These are phyloP conservation scores for Rhodeus uyekii DNA, from an alignment of 2,797 vertebrate genomes.

Conservation along the genomic window DNA sequence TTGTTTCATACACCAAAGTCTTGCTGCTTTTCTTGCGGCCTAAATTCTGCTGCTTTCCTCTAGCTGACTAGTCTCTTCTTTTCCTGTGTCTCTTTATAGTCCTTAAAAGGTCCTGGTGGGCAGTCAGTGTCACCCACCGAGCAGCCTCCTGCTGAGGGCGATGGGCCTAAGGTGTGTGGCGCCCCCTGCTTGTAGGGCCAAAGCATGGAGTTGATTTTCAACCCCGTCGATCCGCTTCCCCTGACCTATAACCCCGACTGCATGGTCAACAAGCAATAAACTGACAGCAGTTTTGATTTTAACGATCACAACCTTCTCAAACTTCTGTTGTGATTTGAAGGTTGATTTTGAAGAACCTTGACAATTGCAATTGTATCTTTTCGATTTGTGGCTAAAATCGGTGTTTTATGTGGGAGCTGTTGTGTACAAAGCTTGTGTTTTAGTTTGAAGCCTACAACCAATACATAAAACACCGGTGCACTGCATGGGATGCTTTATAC, in stretches of 20 bases:
- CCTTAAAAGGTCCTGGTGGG: constrained; percentile 88
- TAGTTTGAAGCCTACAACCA: neutral
- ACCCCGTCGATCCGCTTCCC: neutral
- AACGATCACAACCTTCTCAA: neutral
- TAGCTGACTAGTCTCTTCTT: constrained; percentile 57
- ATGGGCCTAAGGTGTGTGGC: constrained; percentile 89
- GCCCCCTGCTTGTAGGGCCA: constrained; percentile 71
- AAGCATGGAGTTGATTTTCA: constrained; percentile 60
- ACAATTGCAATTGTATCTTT: neutral
- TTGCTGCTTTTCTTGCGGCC: neutral
- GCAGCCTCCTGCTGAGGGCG: constrained; percentile 81
- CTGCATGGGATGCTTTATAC: neutral
- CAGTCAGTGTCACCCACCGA: constrained; percentile 85
- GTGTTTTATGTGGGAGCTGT: neutral
- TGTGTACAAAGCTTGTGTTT: neutral
- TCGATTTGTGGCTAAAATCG: neutral
- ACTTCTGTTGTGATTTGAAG: neutral
- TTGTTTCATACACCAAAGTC: neutral
- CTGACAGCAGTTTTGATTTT: constrained; percentile 8
- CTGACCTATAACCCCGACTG: neutral
- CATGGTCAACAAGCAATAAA: constrained; percentile 32
- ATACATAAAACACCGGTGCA: neutral
- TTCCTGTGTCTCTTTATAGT: constrained; percentile 77
- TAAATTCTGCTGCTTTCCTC: neutral
- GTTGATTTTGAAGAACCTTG: neutral